These are phyloP conservation scores for Beaufortia kweichowensis DNA, from an alignment of 2,113 vertebrate species.

Conservation along the genomic window DNA sequence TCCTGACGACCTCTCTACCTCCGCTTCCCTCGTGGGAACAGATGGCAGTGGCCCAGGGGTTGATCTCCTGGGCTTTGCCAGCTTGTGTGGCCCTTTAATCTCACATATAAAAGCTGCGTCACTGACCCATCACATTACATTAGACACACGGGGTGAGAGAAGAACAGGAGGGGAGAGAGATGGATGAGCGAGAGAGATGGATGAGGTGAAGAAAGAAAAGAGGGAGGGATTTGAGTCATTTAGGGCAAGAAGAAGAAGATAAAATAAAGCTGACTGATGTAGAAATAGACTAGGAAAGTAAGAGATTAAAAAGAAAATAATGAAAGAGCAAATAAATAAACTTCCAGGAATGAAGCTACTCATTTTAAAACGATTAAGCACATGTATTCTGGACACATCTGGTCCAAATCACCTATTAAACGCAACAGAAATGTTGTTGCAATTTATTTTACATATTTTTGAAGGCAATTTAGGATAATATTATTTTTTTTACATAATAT, in stretches of 20 bases:
- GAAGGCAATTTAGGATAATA: too few species aligned
- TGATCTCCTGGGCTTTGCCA: constrained; percentile 40
- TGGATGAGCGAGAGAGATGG: constrained; percentile 50
- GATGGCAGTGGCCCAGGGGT: constrained; percentile 52
- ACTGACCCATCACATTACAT: constrained; percentile 48
- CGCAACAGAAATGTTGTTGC: too few species aligned
- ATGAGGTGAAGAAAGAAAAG: neutral
- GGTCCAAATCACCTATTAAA: too few species aligned
- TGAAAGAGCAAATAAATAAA: too few species aligned
- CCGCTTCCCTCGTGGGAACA: constrained; percentile 48
- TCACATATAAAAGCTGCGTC: constrained; percentile 42
- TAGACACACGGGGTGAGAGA: constrained; percentile 24
- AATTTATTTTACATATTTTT: too few species aligned
- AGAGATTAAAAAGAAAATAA: neutral
- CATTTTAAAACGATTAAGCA: too few species aligned
- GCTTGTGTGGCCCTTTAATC: constrained; percentile 58
- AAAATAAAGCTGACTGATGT: neutral
- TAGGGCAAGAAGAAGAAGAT: neutral
- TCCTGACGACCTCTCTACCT: constrained; percentile 31
- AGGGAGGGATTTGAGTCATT: neutral
- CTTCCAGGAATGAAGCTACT: too few species aligned
- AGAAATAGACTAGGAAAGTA: neutral
- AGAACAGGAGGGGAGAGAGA: constrained; percentile 9
- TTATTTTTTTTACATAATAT: too few species aligned
- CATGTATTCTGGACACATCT: too few species aligned